Evolutionary conservation across 2,888 invertebrate species (phyloP).

Genomic region (Lithophane ornitopus): DNA sequence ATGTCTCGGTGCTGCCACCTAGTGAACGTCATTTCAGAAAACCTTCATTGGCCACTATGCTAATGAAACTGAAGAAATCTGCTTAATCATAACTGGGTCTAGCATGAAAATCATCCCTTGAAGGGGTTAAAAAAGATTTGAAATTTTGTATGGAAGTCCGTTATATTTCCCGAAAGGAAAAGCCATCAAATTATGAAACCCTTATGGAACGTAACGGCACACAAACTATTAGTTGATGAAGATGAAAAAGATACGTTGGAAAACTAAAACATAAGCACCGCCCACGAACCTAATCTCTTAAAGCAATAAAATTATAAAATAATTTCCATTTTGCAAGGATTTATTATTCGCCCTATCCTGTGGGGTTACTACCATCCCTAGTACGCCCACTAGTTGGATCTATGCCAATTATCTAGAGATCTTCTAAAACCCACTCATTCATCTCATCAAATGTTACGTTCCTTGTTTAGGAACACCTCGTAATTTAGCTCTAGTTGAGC

Average conservation of each 20-base stretch:
- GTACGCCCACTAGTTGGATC: conserved; percentile 72
- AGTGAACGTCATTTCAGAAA: too few species aligned
- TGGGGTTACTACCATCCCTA: conserved; percentile 35
- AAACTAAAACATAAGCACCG: not conserved
- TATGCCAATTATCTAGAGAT: conserved; percentile 71
- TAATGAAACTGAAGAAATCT: too few species aligned
- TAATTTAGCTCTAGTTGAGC: conserved; percentile 8
- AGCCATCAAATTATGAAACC: not conserved
- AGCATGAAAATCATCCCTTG: too few species aligned
- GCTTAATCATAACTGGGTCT: too few species aligned
- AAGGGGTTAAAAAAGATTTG: too few species aligned
- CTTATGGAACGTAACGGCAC: not conserved
- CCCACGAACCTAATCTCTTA: conserved; percentile 8
- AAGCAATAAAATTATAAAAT: conserved; percentile 22
- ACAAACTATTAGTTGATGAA: not conserved
- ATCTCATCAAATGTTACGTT: conserved; percentile 34
- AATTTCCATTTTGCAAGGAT: conserved; percentile 27
- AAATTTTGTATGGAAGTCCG: too few species aligned
- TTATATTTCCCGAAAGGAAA: too few species aligned
- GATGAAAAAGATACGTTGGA: not conserved
- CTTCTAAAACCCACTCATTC: conserved; percentile 45
- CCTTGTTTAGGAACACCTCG: conserved; percentile 19
- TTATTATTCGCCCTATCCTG: conserved; percentile 23
- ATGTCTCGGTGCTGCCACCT: too few species aligned
- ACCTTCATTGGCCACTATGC: too few species aligned